A percentile compares a stretch with the other conserved stretches of the same genome.
phyloP scores from a whole-genome alignment of 2,888 invertebrate species.

The Campoplex nolae region DNA sequence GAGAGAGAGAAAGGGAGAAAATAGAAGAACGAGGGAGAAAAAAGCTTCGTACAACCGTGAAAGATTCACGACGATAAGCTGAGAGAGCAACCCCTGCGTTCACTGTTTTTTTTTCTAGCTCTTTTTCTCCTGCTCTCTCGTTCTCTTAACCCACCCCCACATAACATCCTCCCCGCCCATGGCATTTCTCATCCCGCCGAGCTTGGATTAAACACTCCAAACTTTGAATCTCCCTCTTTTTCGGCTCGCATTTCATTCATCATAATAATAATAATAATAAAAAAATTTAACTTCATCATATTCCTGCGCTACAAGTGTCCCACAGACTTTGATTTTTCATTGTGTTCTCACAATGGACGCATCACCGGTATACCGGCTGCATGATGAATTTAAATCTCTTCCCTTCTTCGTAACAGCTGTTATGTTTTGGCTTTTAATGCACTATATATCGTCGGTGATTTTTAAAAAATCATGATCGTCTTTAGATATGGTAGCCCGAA shows the following conservation, averaged over 20 bases:
- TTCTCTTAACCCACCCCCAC: conserved; percentile 50
- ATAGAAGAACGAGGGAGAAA: conserved; percentile 48
- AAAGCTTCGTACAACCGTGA: conserved; percentile 72
- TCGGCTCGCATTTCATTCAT: conserved; percentile 67
- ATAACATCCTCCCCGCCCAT: conserved; percentile 49
- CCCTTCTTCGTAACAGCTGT: conserved; percentile 36
- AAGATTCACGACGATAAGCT: conserved; percentile 76
- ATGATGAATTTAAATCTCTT: conserved; percentile 59
- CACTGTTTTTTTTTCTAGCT: conserved; percentile 45
- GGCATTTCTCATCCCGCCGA: conserved; percentile 50
- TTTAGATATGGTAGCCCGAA: background rate
- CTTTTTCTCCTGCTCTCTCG: conserved; percentile 44
- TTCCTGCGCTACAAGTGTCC: conserved; percentile 63
- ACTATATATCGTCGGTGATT: background rate
- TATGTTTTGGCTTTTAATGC: conserved; percentile 9
- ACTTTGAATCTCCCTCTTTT: conserved; percentile 61
- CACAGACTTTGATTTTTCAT: conserved; percentile 42
- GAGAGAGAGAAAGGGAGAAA: conserved; percentile 46
- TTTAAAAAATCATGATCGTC: background rate
- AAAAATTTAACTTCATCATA: conserved; percentile 44
- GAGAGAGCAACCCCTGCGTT: conserved; percentile 65
- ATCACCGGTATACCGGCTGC: conserved; percentile 23
- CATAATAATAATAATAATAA: conserved; percentile 36
- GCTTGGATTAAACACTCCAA: conserved; percentile 65
- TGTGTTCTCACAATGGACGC: conserved; percentile 41